These are phyloP conservation scores for Nilaparvata lugens DNA, from an alignment of 1,140 invertebrate species.

Conservation along the genomic window DNA sequence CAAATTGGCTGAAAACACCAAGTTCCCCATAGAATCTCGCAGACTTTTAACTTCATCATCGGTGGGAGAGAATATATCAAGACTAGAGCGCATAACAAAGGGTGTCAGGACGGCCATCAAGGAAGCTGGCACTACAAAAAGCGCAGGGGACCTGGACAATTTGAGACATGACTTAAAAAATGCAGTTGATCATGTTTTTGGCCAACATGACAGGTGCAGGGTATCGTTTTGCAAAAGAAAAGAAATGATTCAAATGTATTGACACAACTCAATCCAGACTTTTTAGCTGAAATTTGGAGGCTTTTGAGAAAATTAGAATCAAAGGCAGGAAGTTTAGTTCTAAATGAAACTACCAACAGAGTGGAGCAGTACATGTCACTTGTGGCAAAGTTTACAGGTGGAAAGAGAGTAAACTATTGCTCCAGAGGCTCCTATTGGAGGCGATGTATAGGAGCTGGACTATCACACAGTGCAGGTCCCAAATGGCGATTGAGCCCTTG, in stretches of 20 bases:
- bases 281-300: not conserved
- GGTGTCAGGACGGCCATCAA: not conserved
- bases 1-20: not conserved
- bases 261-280: not conserved
- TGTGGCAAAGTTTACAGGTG: conserved; percentile 3
- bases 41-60: not conserved
- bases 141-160: not conserved
- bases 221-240: not conserved
- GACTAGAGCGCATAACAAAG: not conserved
- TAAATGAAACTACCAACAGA: not conserved
- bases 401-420: not conserved
- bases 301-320: not conserved
- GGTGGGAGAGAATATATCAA: not conserved
- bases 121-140: not conserved
- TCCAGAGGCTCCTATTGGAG: not conserved
- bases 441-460: not conserved
- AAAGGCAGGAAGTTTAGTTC: not conserved
- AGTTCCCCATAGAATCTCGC: not conserved
- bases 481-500: conserved; percentile 1
- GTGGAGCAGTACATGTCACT: not conserved
- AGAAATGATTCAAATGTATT: not conserved
- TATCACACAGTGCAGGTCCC: not conserved
- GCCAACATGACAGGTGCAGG: not conserved
- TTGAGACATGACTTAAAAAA: not conserved
- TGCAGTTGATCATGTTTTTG: not conserved